A percentile compares a stretch with the other conserved stretches of the same genome.
Evolutionary conservation across 2,113 vertebrate genomes (phyloP).

Genomic region (Todiramphus chloris): DNA sequence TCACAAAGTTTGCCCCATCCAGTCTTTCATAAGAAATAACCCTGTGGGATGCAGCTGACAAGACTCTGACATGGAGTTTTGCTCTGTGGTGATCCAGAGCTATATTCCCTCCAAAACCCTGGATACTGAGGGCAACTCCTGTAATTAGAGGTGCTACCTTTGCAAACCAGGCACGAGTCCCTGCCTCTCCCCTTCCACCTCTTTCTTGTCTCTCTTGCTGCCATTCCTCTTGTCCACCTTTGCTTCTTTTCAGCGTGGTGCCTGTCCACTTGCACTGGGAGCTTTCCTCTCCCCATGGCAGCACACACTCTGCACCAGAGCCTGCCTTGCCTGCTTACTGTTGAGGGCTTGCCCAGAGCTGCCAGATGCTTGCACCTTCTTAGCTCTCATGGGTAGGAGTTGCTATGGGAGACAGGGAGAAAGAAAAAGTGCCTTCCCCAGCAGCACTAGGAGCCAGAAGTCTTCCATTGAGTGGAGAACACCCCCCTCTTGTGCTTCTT

Average conservation of each 20-base stretch:
- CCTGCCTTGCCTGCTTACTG: not conserved
- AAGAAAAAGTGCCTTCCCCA: slow-evolving; percentile 57
- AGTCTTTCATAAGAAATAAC: not conserved
- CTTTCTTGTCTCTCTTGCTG: not conserved
- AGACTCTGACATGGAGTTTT: not conserved
- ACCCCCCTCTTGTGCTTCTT: slow-evolving; percentile 59
- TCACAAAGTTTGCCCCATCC: not conserved
- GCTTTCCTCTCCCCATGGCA: not conserved
- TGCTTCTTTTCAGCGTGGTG: not conserved
- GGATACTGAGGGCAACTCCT: not conserved
- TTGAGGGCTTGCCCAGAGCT: not conserved
- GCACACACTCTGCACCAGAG: not conserved
- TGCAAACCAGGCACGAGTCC: not conserved
- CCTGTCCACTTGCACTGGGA: not conserved
- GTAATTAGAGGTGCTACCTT: not conserved
- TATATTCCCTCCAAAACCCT: not conserved
- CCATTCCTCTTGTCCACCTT: not conserved
- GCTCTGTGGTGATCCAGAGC: not conserved
- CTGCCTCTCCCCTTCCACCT: not conserved
- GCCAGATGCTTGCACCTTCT: slow-evolving; percentile 61
- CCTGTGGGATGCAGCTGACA: not conserved
- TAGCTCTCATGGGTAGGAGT: slow-evolving; percentile 56
- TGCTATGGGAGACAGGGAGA: slow-evolving; percentile 67
- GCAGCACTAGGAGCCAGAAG: slow-evolving; percentile 57
- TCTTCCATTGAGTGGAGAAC: slow-evolving; percentile 55